A percentile compares a stretch with the other conserved stretches of the same genome.
Conservation (phyloP, 2,797 vertebrate species). For the Gymnoscopelus microlampas region DNA sequence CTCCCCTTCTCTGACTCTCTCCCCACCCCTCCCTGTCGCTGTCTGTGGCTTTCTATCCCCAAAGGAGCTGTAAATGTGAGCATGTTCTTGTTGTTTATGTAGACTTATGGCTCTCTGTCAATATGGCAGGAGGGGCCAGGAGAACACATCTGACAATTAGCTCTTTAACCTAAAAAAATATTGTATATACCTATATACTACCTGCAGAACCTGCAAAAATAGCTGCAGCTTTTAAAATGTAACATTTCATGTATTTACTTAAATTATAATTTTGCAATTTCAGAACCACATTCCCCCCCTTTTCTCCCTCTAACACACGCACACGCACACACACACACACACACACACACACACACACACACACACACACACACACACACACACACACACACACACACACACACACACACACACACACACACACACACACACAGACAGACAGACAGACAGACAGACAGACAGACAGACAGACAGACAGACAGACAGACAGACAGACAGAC, state of each 20-base stretch:
- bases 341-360: not conserved
- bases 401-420: not conserved
- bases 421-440: not conserved
- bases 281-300: no score
- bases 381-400: slow-evolving; percentile 11
- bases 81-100: slow-evolving; percentile 61
- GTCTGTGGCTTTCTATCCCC: slow-evolving; percentile 44
- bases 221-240: no score
- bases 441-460: slow-evolving; percentile 19
- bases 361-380: slow-evolving; percentile 14
- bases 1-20: not conserved
- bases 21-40: slow-evolving; percentile 29
- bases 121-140: not conserved
- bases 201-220: no score
- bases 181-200: no score
- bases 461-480: slow-evolving; percentile 2
- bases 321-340: not conserved
- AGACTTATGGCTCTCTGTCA: slow-evolving; percentile 53
- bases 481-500: no score
- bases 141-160: no score
- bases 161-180: no score
- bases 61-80: slow-evolving; percentile 54
- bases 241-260: no score
- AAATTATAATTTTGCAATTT: no score
- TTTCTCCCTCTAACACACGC: no score